A percentile compares a stretch with the other conserved stretches of the same genome.
phyloP scores from a whole-genome alignment of 2,797 vertebrate genomes.

The Poeciliopsis turneri region DNA sequence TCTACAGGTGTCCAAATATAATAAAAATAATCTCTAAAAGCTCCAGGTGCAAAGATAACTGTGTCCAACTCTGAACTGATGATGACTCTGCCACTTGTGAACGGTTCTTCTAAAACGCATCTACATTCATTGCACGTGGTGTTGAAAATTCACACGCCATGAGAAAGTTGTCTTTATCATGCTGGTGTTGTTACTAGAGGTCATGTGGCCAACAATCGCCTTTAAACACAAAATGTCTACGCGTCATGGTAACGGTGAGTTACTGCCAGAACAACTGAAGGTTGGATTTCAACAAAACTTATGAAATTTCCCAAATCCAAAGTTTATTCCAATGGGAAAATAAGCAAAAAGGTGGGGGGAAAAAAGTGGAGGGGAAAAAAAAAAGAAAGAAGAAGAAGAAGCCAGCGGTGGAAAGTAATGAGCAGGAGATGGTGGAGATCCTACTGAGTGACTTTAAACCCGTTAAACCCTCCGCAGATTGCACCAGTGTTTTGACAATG shows the following conservation, averaged over 20 bases:
- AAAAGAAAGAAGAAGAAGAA: neutral
- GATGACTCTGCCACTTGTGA: neutral
- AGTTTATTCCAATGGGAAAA: neutral
- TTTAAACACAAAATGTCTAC: too few species aligned
- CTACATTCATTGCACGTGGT: neutral
- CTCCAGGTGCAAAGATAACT: neutral
- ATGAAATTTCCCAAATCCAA: neutral
- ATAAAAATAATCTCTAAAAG: neutral
- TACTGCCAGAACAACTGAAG: neutral
- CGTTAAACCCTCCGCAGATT: conserved; percentile 80
- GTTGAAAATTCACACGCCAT: neutral
- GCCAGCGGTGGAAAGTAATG: conserved; percentile 45
- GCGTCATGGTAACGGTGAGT: neutral
- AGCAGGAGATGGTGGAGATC: conserved; percentile 42
- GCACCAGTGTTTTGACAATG: conserved; percentile 80
- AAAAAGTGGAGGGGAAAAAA: too few species aligned
- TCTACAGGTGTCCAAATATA: neutral
- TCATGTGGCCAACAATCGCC: neutral
- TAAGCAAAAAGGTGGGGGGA: neutral
- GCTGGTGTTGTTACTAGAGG: neutral
- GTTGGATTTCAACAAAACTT: neutral
- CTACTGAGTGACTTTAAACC: conserved; percentile 79
- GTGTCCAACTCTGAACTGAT: neutral
- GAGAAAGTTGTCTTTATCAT: conserved; percentile 1
- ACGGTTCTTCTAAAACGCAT: neutral